Evolutionary conservation across 2,888 invertebrate species (phyloP).

Genomic region (Nephrotoma flavescens): DNA sequence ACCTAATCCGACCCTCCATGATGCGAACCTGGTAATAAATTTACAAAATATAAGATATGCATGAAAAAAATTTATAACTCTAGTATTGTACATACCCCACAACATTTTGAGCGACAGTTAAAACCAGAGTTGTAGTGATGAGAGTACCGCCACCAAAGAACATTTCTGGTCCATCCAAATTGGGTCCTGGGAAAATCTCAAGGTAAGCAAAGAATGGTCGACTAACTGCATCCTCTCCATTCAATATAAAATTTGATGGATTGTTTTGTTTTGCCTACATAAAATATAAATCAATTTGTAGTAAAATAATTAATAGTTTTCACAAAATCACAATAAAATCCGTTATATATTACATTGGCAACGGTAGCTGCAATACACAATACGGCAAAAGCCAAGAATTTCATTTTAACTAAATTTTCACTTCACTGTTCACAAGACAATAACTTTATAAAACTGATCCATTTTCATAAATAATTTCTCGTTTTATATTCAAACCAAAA

Average conservation of each 20-base stretch:
- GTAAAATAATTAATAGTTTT: too few species aligned
- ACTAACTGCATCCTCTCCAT: neutral
- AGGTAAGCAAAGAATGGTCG: neutral
- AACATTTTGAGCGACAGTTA: neutral
- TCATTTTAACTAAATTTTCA: too few species aligned
- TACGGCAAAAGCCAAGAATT: too few species aligned
- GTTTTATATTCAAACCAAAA: too few species aligned
- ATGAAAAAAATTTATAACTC: neutral
- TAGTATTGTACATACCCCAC: neutral
- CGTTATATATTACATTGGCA: too few species aligned
- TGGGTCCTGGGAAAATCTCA: neutral
- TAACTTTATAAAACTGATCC: too few species aligned
- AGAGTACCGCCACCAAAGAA: neutral
- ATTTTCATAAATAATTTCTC: too few species aligned
- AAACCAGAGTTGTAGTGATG: neutral
- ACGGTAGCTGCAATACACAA: too few species aligned
- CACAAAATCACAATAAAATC: too few species aligned
- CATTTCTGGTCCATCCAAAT: neutral
- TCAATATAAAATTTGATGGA: neutral
- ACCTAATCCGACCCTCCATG: neutral
- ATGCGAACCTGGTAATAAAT: neutral
- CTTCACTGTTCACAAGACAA: too few species aligned
- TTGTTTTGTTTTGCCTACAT: too few species aligned
- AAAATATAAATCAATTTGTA: too few species aligned
- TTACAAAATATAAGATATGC: neutral